A percentile compares a stretch with the other conserved stretches of the same genome.
Conservation (phyloP, 2,113 vertebrate genomes). For the Trogon surrucura region DNA sequence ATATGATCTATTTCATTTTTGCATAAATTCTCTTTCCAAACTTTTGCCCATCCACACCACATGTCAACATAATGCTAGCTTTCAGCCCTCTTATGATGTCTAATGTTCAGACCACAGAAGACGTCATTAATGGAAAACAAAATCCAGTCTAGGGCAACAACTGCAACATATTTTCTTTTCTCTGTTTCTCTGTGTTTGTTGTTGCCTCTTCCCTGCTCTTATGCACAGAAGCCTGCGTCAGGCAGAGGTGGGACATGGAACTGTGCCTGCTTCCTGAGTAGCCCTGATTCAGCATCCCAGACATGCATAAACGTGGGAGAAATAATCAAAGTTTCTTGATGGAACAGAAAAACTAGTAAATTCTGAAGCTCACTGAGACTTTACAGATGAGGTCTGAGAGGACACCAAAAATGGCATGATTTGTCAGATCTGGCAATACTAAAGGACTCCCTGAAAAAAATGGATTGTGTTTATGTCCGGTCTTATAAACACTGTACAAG, state of each 20-base stretch:
- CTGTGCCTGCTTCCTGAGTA: background rate
- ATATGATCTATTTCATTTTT: background rate
- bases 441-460: background rate
- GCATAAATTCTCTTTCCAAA: background rate
- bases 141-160: background rate
- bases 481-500: background rate
- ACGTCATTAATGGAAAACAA: background rate
- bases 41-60: background rate
- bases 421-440: background rate
- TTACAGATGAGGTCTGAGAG: background rate
- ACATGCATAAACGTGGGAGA: background rate
- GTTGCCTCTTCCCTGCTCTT: background rate
- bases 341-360: background rate
- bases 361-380: background rate
- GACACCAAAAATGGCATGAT: background rate
- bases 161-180: background rate
- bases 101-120: background rate
- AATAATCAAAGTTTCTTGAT: background rate
- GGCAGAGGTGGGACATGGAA: background rate
- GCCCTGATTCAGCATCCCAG: background rate
- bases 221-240: fast-evolving
- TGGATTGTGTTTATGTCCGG: background rate
- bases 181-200: background rate
- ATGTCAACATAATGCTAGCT: background rate
- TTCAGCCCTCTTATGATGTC: background rate